phyloP scores from a whole-genome alignment of 2,888 invertebrate species.

The Ophion obscuratus region DNA sequence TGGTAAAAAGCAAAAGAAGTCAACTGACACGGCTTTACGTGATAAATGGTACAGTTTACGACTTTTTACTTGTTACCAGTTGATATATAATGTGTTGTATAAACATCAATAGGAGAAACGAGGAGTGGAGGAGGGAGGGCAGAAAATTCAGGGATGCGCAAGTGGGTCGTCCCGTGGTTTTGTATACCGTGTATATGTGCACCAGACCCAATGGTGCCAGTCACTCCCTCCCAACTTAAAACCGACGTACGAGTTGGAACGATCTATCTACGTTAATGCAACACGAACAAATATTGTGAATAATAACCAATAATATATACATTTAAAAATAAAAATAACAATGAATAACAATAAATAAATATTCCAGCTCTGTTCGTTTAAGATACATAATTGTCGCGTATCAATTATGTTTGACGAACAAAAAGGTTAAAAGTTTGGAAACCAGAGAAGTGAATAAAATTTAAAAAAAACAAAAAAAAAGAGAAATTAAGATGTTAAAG shows the following conservation, averaged over 20 bases:
- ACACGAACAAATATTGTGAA: not conserved
- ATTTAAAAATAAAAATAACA: too few species aligned
- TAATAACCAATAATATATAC: not conserved
- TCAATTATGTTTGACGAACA: too few species aligned
- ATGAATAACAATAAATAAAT: not conserved
- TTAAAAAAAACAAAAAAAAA: too few species aligned
- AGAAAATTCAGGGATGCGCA: conserved; percentile 58
- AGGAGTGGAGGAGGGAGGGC: not conserved
- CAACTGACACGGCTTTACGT: not conserved
- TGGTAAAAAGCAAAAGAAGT: conserved; percentile 7
- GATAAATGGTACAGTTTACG: conserved; percentile 16
- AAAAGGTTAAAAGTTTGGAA: too few species aligned
- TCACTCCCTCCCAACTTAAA: not conserved
- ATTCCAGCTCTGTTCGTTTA: not conserved
- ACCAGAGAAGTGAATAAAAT: too few species aligned
- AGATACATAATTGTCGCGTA: too few species aligned
- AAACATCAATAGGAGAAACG: conserved; percentile 25
- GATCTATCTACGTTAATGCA: not conserved
- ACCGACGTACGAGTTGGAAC: not conserved
- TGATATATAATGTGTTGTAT: conserved; percentile 6
- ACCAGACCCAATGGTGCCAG: conserved; percentile 12
- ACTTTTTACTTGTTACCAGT: not conserved
- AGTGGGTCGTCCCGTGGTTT: conserved; percentile 65
- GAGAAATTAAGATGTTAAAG: too few species aligned
- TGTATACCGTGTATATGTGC: conserved; percentile 20